Percentiles rank a stretch among this genome's conserved stretches.
These are phyloP conservation scores for Corydoras sp. DNA, from an alignment of 2,113 vertebrate species.

Conservation along the genomic window DNA sequence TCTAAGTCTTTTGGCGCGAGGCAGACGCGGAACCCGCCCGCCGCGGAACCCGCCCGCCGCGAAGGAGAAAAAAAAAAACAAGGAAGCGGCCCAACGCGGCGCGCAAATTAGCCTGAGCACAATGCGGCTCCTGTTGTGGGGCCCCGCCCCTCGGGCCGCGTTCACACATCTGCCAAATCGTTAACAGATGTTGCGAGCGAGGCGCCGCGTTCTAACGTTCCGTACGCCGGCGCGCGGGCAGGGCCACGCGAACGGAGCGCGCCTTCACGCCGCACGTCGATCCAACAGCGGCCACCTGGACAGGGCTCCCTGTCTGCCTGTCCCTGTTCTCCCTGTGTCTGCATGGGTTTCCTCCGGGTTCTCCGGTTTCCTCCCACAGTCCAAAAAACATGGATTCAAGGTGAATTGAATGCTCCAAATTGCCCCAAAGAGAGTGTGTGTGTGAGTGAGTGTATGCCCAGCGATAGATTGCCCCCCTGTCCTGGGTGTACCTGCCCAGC, in stretches of 20 bases:
- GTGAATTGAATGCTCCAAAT: too few relatives aligned
- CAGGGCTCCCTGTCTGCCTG: too few relatives aligned
- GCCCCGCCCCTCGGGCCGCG: conserved; percentile 46
- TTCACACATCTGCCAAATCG: conserved; percentile 61
- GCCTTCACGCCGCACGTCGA: too few relatives aligned
- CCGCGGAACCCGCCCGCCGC: conserved; percentile 34
- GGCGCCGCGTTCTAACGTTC: conserved; percentile 40
- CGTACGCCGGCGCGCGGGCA: conserved; percentile 23
- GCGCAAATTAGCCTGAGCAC: conserved; percentile 62
- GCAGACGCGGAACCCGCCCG: conserved; percentile 18
- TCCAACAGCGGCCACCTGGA: too few relatives aligned
- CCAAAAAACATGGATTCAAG: too few relatives aligned
- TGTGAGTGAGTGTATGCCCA: too few relatives aligned
- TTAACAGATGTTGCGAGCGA: conserved; percentile 64
- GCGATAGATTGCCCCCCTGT: too few relatives aligned
- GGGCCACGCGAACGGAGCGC: not conserved
- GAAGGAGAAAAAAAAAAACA: conserved; percentile 49
- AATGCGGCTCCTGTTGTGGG: conserved; percentile 70
- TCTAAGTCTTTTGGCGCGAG: conserved; percentile 6
- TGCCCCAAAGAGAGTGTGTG: too few relatives aligned
- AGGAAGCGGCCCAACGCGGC: conserved; percentile 52
- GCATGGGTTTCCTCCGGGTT: too few relatives aligned
- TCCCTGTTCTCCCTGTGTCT: too few relatives aligned
- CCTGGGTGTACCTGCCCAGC: too few relatives aligned
- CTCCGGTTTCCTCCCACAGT: too few relatives aligned